phyloP scores from a whole-genome alignment of 1,140 invertebrate species.

The Zelostemma sp. region DNA sequence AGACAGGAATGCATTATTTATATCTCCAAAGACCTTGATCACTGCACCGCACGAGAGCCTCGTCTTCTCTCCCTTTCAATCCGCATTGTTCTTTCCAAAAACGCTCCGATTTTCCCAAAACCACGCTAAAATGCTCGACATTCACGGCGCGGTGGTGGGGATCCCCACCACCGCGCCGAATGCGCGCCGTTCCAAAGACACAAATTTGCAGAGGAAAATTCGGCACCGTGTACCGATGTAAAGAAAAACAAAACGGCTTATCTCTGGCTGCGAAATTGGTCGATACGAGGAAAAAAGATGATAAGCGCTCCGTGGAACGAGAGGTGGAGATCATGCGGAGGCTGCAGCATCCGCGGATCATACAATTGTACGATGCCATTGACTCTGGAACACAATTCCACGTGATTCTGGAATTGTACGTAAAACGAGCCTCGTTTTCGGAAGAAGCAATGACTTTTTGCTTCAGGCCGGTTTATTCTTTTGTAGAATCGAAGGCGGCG shows the following conservation, averaged over 20 bases:
- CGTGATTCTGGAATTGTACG: constrained; percentile 96
- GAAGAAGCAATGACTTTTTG: too few relatives aligned
- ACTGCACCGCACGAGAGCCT: too few relatives aligned
- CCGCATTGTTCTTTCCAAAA: too few relatives aligned
- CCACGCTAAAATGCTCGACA: too few relatives aligned
- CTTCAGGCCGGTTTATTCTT: too few relatives aligned
- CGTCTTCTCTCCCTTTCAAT: too few relatives aligned
- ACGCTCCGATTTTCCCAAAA: too few relatives aligned
- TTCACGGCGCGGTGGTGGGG: too few relatives aligned
- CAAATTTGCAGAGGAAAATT: constrained; percentile 91
- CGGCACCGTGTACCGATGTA: constrained; percentile 94
- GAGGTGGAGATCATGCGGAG: constrained; percentile 97
- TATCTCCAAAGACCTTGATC: constrained; percentile 62
- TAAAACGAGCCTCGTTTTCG: too few relatives aligned
- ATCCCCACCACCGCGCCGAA: too few relatives aligned
- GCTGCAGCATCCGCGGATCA: constrained; percentile 92
- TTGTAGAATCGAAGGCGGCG: constrained; percentile 94
- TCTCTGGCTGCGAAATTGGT: constrained; percentile 95
- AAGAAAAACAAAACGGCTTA: constrained; percentile 84
- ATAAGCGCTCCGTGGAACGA: constrained; percentile 90
- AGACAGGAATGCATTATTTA: constrained; percentile 61
- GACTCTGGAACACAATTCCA: constrained; percentile 93
- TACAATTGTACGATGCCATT: constrained; percentile 97
- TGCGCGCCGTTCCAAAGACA: too few relatives aligned
- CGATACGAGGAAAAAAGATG: constrained; percentile 85